A percentile compares a stretch with the other conserved stretches of the same genome.
Evolutionary conservation across 2,888 invertebrate species (phyloP).

Genomic region (Limnephilus marmoratus): DNA sequence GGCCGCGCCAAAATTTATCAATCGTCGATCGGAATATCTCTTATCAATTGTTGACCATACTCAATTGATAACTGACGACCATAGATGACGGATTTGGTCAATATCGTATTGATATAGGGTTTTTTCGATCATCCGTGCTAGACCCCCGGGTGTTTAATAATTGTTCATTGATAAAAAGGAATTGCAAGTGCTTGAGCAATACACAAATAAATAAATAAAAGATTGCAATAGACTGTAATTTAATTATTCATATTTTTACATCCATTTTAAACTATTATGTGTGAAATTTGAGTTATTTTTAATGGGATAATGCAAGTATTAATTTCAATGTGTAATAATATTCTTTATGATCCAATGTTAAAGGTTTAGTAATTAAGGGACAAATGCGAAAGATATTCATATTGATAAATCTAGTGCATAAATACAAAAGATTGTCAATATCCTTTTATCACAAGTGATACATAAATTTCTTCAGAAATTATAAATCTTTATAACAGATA

Average conservation of each 20-base stretch:
- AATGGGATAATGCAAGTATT: background rate
- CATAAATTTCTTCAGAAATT: background rate
- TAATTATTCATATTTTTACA: background rate
- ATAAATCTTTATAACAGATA: background rate
- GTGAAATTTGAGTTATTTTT: background rate
- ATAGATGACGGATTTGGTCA: too few relatives aligned
- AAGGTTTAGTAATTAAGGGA: background rate
- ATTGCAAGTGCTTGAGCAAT: background rate
- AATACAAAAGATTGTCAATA: background rate
- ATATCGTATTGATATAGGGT: too few relatives aligned
- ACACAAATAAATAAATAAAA: background rate
- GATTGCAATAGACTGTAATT: background rate
- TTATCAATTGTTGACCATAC: too few relatives aligned
- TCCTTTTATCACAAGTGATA: background rate
- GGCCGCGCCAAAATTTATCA: too few relatives aligned
- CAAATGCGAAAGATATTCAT: background rate
- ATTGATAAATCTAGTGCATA: background rate
- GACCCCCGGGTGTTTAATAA: background rate
- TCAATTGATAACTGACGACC: too few relatives aligned
- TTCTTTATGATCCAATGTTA: background rate
- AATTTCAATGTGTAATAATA: background rate
- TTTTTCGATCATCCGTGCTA: too few relatives aligned
- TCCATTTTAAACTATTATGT: too few relatives aligned
- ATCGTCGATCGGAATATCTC: too few relatives aligned
- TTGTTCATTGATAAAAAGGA: background rate